Conservation (phyloP, 2,113 vertebrate species). For the Poecilia latipinna region DNA sequence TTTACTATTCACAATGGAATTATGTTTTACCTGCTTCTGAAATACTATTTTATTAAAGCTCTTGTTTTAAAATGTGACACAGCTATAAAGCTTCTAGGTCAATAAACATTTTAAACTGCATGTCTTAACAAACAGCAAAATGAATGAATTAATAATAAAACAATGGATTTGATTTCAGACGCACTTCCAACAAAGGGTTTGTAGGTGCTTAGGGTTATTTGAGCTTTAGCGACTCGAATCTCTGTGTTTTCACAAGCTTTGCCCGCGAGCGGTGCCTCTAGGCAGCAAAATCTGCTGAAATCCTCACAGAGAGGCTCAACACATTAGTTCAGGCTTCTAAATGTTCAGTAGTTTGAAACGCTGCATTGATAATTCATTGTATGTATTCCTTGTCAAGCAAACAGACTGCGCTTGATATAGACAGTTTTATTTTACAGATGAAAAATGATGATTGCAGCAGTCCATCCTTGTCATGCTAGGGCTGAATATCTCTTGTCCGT, state of each 20-base stretch:
- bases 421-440: no score
- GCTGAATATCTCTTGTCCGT: no score
- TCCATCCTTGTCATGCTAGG: no score
- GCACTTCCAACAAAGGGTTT: slow-evolving; percentile 3
- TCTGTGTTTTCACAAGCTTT: slow-evolving; percentile 42
- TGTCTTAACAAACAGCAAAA: background rate
- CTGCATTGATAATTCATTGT: background rate
- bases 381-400: background rate
- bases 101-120: background rate
- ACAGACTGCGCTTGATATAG: background rate
- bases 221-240: slow-evolving; percentile 37
- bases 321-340: slow-evolving; percentile 9
- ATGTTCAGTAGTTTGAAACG: background rate
- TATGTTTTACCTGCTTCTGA: background rate
- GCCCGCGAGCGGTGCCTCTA: slow-evolving; percentile 32
- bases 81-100: background rate
- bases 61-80: background rate
- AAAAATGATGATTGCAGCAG: no score
- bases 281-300: slow-evolving; percentile 33
- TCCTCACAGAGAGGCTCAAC: slow-evolving; percentile 18
- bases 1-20: background rate
- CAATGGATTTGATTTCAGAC: background rate
- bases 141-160: background rate
- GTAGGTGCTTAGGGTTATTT: slow-evolving; percentile 22
- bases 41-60: no score